Evolutionary conservation across 2,888 invertebrate genomes (phyloP).

Genomic region (Euzophera pinguis): DNA sequence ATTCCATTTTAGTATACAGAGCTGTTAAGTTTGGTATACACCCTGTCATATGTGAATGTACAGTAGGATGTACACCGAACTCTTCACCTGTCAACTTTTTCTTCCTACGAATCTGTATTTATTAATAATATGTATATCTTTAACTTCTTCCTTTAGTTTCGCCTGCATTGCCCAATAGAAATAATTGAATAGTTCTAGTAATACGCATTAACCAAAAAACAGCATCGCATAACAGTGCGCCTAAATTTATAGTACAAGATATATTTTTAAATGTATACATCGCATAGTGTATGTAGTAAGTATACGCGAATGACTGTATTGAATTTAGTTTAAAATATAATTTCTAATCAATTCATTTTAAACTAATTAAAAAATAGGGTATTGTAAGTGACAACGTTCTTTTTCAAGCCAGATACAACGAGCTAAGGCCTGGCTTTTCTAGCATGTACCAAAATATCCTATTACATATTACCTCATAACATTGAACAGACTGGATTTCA

Average conservation of each 20-base stretch:
- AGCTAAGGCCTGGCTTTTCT: background rate
- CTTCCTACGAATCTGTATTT: no score
- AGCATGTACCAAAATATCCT: background rate
- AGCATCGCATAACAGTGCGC: background rate
- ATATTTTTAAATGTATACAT: conserved; percentile 12
- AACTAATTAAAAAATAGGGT: background rate
- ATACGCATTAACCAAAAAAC: background rate
- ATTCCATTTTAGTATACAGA: no score
- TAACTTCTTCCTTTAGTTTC: no score
- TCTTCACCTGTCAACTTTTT: no score
- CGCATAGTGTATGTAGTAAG: conserved; percentile 4
- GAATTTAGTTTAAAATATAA: background rate
- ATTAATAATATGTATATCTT: no score
- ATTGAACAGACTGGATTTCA: conserved; percentile 16
- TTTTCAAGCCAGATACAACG: no score
- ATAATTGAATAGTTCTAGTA: background rate
- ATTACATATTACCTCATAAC: conserved; percentile 15
- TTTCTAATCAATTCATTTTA: background rate
- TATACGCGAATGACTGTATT: conserved; percentile 9
- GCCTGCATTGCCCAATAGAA: background rate
- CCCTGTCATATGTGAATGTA: no score
- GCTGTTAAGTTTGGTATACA: no score
- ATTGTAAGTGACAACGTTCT: no score
- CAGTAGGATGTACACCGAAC: no score
- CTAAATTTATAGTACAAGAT: conserved; percentile 1